Base-by-base conservation (phyloP, 2,888 invertebrate species). In the Tetranychus piercei region DNA sequence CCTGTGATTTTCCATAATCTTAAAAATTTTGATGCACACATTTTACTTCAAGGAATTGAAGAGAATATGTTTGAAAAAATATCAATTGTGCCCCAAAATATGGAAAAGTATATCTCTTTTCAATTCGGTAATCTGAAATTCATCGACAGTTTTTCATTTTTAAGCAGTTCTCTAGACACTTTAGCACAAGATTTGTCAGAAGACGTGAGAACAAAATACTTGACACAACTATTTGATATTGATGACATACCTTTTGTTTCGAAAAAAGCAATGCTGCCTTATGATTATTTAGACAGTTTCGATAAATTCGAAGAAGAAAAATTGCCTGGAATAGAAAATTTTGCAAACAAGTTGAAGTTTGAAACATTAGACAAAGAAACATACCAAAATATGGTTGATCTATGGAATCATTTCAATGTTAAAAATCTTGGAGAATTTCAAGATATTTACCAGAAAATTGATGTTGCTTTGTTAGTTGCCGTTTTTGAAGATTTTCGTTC, bases 21-120 rank as follows among this genome's bases (percentile, higher is more conserved):
- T 18, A 67, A 67, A 67, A 67, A 67, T n/a, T 67, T 67, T 9
- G 67, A 67, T 22, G 67, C 67, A 18, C 67, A 67, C 8, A n/a
- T 67, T 67, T 6, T 67, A 18, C 2, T 67, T 2, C 11, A 67
- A 67, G 67, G 18, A 3, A 22, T 67, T 5, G 18, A 67, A 67
- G 5, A 4, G 4, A n/a, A 67, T 6, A 67, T 67, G 67, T 67
- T 18, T 67, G 20, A 22, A 3, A 67, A 67, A 18, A 22, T 67
- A 5, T 9, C 9, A 22, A 22, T 67, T 22, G n/a, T 67, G 6
- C 67, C 67, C 0, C 67, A 67, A 22, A 22, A n/a, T 9, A 67
- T n/a, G 8, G 67, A 67, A 22, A 67, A 67, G 7, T 67, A 22
- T 7, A 67, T 67, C 8, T n/a, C 67, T 18, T 22, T 67, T 4